Conservation (phyloP, 2,113 vertebrate genomes). For the Percopsis transmontana region DNA sequence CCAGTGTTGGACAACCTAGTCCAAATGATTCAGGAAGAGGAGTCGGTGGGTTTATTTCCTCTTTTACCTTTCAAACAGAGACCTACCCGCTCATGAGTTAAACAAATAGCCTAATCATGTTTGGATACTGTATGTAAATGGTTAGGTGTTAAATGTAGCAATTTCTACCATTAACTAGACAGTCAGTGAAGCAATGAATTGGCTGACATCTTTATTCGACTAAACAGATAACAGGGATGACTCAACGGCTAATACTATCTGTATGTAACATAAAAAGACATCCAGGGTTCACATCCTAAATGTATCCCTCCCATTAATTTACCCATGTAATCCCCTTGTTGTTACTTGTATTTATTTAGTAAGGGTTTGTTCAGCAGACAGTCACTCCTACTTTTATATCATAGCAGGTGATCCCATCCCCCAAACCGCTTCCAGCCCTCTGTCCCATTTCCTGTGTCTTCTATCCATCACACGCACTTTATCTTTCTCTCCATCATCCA, state of each 20-base stretch:
- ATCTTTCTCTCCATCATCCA: conserved; percentile 27
- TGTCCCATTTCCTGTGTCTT: not conserved
- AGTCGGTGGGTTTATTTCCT: conserved; percentile 85
- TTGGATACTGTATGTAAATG: not conserved
- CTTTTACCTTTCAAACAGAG: conserved; percentile 18
- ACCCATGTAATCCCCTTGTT: not conserved
- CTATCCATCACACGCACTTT: conserved; percentile 17
- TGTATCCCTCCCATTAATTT: not conserved
- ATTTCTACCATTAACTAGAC: not conserved
- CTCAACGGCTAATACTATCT: not conserved
- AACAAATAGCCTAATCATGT: not conserved
- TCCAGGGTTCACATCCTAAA: not conserved
- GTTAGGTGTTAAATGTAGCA: not conserved
- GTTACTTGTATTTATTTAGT: not conserved
- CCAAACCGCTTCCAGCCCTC: not conserved
- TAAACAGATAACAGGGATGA: not conserved
- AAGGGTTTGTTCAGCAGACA: not conserved
- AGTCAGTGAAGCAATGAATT: not conserved
- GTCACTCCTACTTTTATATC: not conserved
- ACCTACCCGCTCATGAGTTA: not conserved
- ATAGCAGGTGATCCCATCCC: not conserved
- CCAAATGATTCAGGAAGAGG: conserved; percentile 98
- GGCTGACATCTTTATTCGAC: not conserved
- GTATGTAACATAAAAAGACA: not conserved
- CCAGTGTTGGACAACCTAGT: conserved; percentile 96